These are phyloP conservation scores for Cosmia pyralina DNA, from an alignment of 2,888 invertebrate species.

Conservation along the genomic window DNA sequence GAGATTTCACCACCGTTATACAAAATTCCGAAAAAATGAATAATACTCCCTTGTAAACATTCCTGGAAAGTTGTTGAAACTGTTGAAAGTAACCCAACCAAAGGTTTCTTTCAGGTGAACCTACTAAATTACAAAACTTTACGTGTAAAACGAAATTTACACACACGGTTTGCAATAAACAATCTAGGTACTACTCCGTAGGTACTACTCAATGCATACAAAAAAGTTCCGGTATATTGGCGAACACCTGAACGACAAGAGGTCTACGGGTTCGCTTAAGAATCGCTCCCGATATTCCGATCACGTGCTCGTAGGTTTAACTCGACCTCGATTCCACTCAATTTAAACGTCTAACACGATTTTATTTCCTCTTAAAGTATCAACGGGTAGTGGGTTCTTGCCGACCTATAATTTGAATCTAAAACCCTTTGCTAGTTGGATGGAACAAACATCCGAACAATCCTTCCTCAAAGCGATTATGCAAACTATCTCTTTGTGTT, in stretches of 20 bases:
- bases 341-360: constrained; percentile 75
- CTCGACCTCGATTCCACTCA: constrained; percentile 77
- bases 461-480: constrained; percentile 52
- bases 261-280: constrained; percentile 53
- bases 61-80: constrained; percentile 6
- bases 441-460: constrained; percentile 52
- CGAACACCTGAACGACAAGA: constrained; percentile 69
- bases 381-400: constrained; percentile 59
- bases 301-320: constrained; percentile 71
- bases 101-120: constrained; percentile 18
- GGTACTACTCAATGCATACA: constrained; percentile 72
- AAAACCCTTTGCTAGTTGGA: constrained; percentile 35
- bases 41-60: constrained; percentile 3
- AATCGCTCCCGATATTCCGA: constrained; percentile 69
- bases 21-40: constrained; percentile 2
- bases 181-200: constrained; percentile 52
- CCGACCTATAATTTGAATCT: constrained; percentile 46
- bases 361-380: constrained; percentile 72
- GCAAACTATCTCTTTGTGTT: constrained; percentile 64
- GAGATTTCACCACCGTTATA: constrained; percentile 10
- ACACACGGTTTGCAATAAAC: constrained; percentile 67
- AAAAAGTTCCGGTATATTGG: constrained; percentile 66
- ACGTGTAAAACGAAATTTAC: constrained; percentile 62
- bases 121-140: constrained; percentile 50
- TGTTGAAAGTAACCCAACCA: not conserved